A percentile compares a stretch with the other conserved stretches of the same genome.
Evolutionary conservation across 1,140 invertebrate species (phyloP).

Genomic region (Cyclargus thomasi): DNA sequence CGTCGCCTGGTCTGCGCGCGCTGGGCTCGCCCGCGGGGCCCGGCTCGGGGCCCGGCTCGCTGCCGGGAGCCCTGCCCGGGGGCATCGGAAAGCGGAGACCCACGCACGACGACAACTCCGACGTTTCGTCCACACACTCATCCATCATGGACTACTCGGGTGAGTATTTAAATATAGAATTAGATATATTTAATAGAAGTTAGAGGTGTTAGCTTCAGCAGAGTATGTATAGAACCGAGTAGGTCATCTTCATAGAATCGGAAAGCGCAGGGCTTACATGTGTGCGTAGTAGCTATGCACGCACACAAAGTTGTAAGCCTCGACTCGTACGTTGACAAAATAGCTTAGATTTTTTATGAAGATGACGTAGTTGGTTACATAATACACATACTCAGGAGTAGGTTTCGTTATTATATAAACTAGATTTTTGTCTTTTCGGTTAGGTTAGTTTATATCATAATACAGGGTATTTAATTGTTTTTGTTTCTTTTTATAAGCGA

Average conservation of each 20-base stretch:
- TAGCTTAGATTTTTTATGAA: too few relatives aligned
- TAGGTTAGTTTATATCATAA: neutral
- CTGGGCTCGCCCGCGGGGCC: constrained; percentile 73
- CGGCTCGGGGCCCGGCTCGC: constrained; percentile 78
- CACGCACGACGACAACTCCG: constrained; percentile 87
- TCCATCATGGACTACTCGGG: constrained; percentile 92
- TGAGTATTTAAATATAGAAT: constrained; percentile 54
- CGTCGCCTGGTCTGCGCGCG: constrained; percentile 83
- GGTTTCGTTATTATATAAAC: too few relatives aligned
- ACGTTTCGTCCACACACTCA: constrained; percentile 86
- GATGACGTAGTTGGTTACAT: too few relatives aligned
- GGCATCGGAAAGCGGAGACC: constrained; percentile 85
- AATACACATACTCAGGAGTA: too few relatives aligned
- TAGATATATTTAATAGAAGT: neutral
- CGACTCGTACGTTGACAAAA: too few relatives aligned
- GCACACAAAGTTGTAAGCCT: too few relatives aligned
- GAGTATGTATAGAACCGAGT: too few relatives aligned
- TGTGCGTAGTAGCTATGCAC: too few relatives aligned
- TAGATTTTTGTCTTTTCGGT: too few relatives aligned
- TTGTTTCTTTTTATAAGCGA: constrained; percentile 37
- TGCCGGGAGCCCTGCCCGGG: constrained; percentile 88
- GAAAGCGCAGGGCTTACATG: too few relatives aligned
- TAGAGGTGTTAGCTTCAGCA: too few relatives aligned
- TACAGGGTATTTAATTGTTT: neutral
- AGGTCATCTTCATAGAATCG: too few relatives aligned